These are phyloP conservation scores for Pipistrellus nathusii DNA, from an alignment of 2,797 vertebrate genomes.

Conservation along the genomic window DNA sequence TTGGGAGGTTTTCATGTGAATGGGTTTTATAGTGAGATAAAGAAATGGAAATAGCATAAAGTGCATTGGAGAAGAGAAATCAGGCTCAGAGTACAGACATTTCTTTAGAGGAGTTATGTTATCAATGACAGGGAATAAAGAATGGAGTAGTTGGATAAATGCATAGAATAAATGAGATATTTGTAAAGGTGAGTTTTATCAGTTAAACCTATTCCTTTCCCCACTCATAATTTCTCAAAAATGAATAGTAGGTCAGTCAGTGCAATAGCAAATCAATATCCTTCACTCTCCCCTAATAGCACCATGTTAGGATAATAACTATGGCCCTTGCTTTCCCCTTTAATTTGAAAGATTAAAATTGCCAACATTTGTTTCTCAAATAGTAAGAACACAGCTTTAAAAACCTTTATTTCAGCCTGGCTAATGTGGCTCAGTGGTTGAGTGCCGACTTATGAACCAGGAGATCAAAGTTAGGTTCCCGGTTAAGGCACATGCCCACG, in stretches of 20 bases:
- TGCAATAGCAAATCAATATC: not conserved
- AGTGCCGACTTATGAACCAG: too few relatives aligned
- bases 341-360: constrained; percentile 69
- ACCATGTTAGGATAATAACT: not conserved
- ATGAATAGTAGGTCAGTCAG: not conserved
- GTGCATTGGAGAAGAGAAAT: constrained; percentile 44
- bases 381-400: constrained; percentile 55
- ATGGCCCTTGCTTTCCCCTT: constrained; percentile 3
- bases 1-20: constrained; percentile 78
- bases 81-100: not conserved
- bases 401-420: not conserved
- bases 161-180: constrained; percentile 13
- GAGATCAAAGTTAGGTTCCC: too few relatives aligned
- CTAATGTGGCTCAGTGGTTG: too few relatives aligned
- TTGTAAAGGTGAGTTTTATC: constrained; percentile 41
- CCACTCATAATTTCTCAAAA: constrained; percentile 12
- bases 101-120: constrained; percentile 47
- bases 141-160: not conserved
- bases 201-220: constrained; percentile 6
- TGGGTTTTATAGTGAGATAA: constrained; percentile 77
- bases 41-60: constrained; percentile 82
- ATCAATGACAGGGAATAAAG: constrained; percentile 43
- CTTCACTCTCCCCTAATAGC: not conserved
- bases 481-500: too few relatives aligned
- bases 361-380: constrained; percentile 80